These are phyloP conservation scores for Parotocinclus haroldoi DNA, from an alignment of 2,797 vertebrate species.

Conservation along the genomic window DNA sequence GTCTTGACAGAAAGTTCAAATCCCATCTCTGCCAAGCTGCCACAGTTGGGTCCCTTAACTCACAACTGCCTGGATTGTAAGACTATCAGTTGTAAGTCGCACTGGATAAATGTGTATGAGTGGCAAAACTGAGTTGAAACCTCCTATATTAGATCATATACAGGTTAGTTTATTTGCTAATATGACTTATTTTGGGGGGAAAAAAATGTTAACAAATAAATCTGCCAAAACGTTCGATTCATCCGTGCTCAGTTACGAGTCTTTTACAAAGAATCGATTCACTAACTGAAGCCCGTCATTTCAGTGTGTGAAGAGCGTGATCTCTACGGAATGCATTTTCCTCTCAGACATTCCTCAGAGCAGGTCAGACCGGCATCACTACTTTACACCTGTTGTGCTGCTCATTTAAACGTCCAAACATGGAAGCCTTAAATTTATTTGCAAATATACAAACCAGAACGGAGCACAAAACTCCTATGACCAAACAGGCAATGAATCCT, in stretches of 20 bases:
- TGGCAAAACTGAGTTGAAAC: no score
- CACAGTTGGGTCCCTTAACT: no score
- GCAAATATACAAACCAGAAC: slow-evolving; percentile 72
- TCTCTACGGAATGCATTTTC: neutral
- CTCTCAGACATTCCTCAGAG: slow-evolving; percentile 38
- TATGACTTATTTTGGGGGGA: no score
- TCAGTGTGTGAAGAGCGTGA: neutral
- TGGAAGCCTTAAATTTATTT: neutral
- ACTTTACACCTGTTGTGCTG: slow-evolving; percentile 1
- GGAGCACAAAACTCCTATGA: slow-evolving; percentile 75
- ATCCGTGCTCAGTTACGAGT: neutral
- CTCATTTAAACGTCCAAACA: neutral
- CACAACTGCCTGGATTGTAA: no score
- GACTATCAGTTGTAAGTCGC: no score
- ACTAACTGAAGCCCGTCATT: neutral
- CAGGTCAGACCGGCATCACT: slow-evolving; percentile 45
- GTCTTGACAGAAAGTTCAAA: no score
- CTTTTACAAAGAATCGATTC: neutral
- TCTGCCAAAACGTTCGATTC: no score
- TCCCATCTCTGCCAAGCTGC: no score
- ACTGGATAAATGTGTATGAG: no score
- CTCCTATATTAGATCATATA: no score
- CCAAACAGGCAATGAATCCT: slow-evolving; percentile 85
- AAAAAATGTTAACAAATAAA: no score
- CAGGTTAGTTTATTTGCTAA: no score